phyloP scores from a whole-genome alignment of 2,113 vertebrate genomes.

The Neodon shergylaensis region DNA sequence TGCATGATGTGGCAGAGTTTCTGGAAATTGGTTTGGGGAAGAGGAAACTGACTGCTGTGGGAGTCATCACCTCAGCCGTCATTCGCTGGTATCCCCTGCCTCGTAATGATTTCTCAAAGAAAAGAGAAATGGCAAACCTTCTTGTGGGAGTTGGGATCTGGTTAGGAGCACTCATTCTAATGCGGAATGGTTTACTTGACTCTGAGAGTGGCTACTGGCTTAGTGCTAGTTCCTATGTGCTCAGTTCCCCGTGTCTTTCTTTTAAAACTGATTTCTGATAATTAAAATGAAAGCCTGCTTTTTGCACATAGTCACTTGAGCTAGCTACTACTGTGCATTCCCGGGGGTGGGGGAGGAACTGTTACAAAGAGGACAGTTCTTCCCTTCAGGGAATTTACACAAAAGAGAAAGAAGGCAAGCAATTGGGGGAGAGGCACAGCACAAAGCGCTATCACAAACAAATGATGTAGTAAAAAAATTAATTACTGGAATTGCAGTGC shows the following conservation, averaged over 20 bases:
- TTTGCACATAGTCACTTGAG: conserved; percentile 7
- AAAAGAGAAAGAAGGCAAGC: background rate
- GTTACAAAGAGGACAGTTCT: background rate
- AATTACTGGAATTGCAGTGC: background rate
- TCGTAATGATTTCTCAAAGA: conserved; percentile 7
- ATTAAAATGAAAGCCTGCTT: background rate
- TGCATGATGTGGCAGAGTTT: conserved; percentile 66
- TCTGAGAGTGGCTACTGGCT: background rate
- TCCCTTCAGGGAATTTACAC: background rate
- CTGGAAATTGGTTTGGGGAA: conserved; percentile 77
- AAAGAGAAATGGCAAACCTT: conserved; percentile 27
- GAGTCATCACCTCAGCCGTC: conserved; percentile 69
- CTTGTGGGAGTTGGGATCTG: background rate
- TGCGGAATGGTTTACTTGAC: background rate
- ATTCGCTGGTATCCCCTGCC: background rate
- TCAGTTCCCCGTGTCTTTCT: background rate
- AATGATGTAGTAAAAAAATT: background rate
- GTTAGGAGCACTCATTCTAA: background rate
- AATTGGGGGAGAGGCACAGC: background rate
- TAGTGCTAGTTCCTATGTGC: background rate
- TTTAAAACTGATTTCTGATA: background rate
- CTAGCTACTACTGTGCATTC: background rate
- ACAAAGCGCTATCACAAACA: background rate
- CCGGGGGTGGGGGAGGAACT: background rate
- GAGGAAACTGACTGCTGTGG: conserved; percentile 78